Evolutionary conservation across 2,888 invertebrate species (phyloP), one percentile per base, ranked within the genome.

Genomic region (Coleophora flavipennella): DNA sequence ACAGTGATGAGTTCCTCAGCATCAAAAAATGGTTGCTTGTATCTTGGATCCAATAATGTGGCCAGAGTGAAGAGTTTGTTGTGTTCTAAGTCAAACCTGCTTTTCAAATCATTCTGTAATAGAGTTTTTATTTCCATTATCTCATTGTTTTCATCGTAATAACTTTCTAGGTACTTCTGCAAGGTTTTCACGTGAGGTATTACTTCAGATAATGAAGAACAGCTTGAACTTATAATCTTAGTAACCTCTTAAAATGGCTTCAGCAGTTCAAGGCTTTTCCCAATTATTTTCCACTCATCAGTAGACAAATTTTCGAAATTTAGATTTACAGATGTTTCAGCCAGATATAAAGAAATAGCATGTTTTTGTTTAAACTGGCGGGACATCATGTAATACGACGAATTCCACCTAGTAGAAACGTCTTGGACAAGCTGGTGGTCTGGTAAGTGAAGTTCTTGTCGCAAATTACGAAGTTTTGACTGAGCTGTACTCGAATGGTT

Each of bases 361-460:
- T 47, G 38, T 26, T 47, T 55, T 32, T 57, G 57, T 40, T 57
- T 50, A 37, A 55, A 37, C 31, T 55, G 38, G 0, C 51, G 44
- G 26, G 52, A 48, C 3, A 29, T 10, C 39, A 58, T 33, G 43
- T 57, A 58, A 11, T 39, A 59, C 0, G 52, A 55, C 2, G 48
- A 52, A 13, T 48, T 54, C 55, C 56, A 56, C 1, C 51, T 29
- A 3, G 53, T 51, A n/a, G 39, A 48, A 0, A 49, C 14, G 36
- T 49, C 56, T 40, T 59, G 57, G 12, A 55, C 55, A 27, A 61
- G 37, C 26, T 52, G 50, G 39, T 55, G 56, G 3, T 57, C 6
- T 0, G 59, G 56, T 35, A 59, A 53, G n/a, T 46, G 49, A 12
- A 62, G 33, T 33, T 62, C 55, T 35, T 55, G 31, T 50, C 56